These are phyloP conservation scores for Malthinus seriepunctatus DNA, from an alignment of 2,888 invertebrate genomes.

Conservation along the genomic window DNA sequence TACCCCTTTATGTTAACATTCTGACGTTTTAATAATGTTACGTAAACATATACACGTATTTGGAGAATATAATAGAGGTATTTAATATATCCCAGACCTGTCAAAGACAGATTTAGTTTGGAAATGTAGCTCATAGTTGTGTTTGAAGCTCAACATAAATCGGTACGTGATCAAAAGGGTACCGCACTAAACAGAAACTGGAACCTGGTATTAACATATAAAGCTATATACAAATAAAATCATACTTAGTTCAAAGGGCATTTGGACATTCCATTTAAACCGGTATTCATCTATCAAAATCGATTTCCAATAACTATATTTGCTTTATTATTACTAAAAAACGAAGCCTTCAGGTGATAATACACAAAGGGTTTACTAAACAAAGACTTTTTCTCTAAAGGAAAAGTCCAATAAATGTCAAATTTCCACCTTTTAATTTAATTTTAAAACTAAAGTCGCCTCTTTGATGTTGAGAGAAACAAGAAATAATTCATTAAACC, in stretches of 20 bases:
- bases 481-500: background rate
- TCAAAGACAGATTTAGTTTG: conserved; percentile 27
- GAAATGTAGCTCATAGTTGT: conserved; percentile 24
- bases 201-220: conserved; percentile 21
- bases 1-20: no score
- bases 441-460: conserved; percentile 2
- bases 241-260: background rate
- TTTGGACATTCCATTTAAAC: background rate
- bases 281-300: background rate
- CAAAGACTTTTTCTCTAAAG: background rate
- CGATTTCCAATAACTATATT: background rate
- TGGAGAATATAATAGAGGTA: conserved; percentile 16
- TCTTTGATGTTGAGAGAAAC: background rate
- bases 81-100: conserved; percentile 24
- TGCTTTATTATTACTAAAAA: background rate
- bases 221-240: background rate
- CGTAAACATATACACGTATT: background rate
- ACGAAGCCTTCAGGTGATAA: background rate
- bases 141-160: conserved; percentile 26
- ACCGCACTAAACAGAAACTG: conserved; percentile 20
- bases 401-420: conserved; percentile 1
- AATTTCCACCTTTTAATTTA: background rate
- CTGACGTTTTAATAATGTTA: background rate
- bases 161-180: conserved; percentile 27
- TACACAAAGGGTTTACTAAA: background rate